Percentiles rank a stretch among this genome's conserved stretches.
These are phyloP conservation scores for Muscicapa comitata DNA, from an alignment of 2,797 vertebrate genomes.

Conservation along the genomic window DNA sequence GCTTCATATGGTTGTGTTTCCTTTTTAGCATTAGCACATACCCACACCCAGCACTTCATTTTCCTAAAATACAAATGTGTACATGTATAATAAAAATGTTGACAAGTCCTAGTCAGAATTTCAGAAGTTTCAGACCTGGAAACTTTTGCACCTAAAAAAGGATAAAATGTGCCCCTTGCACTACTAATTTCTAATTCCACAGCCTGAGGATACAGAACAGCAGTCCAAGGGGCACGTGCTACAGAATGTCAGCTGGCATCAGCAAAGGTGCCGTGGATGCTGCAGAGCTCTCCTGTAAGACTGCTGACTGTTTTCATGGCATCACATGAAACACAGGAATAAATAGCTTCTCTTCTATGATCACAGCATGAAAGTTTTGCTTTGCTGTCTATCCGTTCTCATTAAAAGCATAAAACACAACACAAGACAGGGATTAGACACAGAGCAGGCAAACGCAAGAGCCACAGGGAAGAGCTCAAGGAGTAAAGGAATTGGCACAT, in stretches of 20 bases:
- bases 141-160: not conserved
- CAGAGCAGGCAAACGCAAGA: not conserved
- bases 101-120: not conserved
- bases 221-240: not conserved
- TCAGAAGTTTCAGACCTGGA: not conserved
- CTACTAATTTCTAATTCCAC: not conserved
- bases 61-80: conserved; percentile 36
- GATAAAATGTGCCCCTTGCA: not conserved
- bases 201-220: not conserved
- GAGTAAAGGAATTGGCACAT: not conserved
- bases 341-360: conserved; percentile 36
- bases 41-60: conserved; percentile 21
- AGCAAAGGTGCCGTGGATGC: not conserved
- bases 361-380: conserved; percentile 40
- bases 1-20: not conserved
- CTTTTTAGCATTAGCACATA: conserved; percentile 32
- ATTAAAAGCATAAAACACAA: conserved; percentile 29
- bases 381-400: conserved; percentile 37
- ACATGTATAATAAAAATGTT: not conserved
- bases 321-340: conserved; percentile 44
- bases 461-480: not conserved
- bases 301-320: conserved; percentile 30
- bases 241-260: not conserved
- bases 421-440: not conserved
- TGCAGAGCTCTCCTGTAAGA: not conserved